Evolutionary conservation across 2,113 vertebrate species (phyloP), one percentile per base, ranked within the genome.

Genomic region (Cebus imitator): DNA sequence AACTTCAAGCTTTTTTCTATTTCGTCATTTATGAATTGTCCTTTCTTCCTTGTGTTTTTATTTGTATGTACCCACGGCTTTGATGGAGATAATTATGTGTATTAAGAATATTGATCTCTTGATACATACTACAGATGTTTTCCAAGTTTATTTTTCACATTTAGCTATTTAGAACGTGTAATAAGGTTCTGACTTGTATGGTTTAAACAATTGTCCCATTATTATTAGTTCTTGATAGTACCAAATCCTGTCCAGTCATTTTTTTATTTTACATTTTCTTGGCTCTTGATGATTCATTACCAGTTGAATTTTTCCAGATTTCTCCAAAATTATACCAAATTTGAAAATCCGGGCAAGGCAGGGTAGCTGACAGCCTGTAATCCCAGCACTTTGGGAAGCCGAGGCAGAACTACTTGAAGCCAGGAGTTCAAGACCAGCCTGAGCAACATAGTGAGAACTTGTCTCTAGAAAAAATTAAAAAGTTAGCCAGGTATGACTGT

Each of bases 211-310:
- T 66, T 40, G 13, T 68, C 52, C 21, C 57, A 2, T 45, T n/a
- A 7, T 58, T 45, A 40, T 4, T 64, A 57, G 55, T 70, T 91
- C 55, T 80, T 66, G 32, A 58, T 21, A 55, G 23, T 12, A 1
- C 50, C 50, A 76, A 70, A 16, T 8, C n/a, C 81, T 64, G 1
- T 4, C 3, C 25, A 32, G 30, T 73, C 50, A 18, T 32, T 91
- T 79, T 81, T 70, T 72, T n/a, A 30, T 79, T 91, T 91, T 78
- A n/a, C 45, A 21, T 85, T 91, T 90, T 90, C 73, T 94, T 79
- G 23, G 20, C 30, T 84, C 20, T n/a, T 50, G 23, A 35, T 86
- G 81, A 52, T 94, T 94, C 20, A 68, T 40, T 95, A 79, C 45
- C 55, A 61, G 32, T 70, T 78, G 35, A 58, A 52, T 92, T 91